phyloP scores from a whole-genome alignment of 2,797 vertebrate genomes.

The Zalophus californianus region DNA sequence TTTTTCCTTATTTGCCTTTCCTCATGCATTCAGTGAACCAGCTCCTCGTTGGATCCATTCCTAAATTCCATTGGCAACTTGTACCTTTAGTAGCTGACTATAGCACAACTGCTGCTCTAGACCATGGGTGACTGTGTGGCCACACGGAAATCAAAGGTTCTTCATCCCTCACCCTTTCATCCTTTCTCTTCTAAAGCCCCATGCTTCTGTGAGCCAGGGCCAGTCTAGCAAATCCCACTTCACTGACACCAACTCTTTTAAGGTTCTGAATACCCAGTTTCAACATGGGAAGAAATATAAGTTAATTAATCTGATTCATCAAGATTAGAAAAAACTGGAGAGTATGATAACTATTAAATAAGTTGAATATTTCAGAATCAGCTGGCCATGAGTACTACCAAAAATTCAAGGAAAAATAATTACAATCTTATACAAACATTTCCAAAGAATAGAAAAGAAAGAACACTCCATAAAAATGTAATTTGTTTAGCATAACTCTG shows the following conservation, averaged over 20 bases:
- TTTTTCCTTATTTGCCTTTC: background rate
- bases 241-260: background rate
- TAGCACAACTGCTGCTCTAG: background rate
- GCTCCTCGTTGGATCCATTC: background rate
- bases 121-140: background rate
- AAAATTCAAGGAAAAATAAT: constrained; percentile 12
- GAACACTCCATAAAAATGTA: background rate
- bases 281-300: background rate
- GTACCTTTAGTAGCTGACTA: background rate
- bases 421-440: background rate
- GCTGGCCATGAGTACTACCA: background rate
- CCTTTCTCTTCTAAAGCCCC: background rate
- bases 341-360: background rate
- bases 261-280: background rate
- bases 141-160: background rate
- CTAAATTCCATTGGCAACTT: background rate
- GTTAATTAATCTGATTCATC: background rate
- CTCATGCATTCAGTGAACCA: background rate
- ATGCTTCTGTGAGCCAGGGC: background rate
- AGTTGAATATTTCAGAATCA: background rate
- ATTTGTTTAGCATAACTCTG: background rate
- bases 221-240: background rate
- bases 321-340: background rate
- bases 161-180: background rate
- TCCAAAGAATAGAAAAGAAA: background rate